Evolutionary conservation across 2,888 invertebrate genomes (phyloP), one percentile per base, ranked within the genome.

Genomic region (Argyra leucocephala): DNA sequence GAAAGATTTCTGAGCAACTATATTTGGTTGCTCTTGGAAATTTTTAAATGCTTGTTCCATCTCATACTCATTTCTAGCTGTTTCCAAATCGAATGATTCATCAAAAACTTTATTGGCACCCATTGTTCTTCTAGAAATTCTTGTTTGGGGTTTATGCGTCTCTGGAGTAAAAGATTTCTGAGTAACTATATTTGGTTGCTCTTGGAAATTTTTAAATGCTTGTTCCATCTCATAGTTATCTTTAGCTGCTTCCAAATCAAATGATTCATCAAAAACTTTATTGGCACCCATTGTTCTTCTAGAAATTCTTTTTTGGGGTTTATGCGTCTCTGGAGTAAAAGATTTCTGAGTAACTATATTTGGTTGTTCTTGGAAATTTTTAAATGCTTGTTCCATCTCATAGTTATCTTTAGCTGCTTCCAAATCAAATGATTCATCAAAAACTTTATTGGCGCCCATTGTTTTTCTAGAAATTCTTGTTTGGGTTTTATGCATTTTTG

Each of bases 321-420:
- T 66, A 12, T 22, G 36, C 0, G 26, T 60, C 6, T 67, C 66
- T 3, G 67, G 68, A 10, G 68, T 68, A 21, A 65, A 60, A 0
- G 12, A 18, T 31, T 64, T 58, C n/a, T 58, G 37, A 18, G 48
- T 9, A 0, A 26, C 12, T n/a, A 64, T 37, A 7, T 62, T 23
- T 18, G 67, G 68, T 9, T 67, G n/a, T 3, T 66, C 68, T n/a
- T 67, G 24, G 15, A 67, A 68, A n/a, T 68, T 64, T 21, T 66
- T 60, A 22, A 67, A 67, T 1, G 66, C 67, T 15, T 60, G n/a
- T 21, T 67, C 66, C 37, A 65, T 37, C 15, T 66, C 67, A 4
- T 57, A 21, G 18, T 66, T 26, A 22, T 58, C 66, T 26, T 66
- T 67, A 3, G 64, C 66, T 6, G 65, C 64, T 60, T 66, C 3